Conservation (phyloP, 2,113 vertebrate genomes). For the Climacteris rufus region DNA sequence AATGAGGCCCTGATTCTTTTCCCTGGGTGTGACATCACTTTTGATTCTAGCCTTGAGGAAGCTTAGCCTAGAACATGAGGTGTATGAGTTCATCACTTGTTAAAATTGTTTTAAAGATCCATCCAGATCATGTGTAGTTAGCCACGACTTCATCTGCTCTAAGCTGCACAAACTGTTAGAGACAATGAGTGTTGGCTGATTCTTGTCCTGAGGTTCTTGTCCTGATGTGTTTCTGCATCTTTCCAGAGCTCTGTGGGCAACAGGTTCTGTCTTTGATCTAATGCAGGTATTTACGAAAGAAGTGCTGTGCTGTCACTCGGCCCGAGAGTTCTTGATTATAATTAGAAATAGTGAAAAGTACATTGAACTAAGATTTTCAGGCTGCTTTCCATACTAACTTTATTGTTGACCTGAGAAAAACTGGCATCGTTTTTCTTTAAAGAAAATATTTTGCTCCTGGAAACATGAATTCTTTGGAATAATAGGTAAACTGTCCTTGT, state of each 20-base stretch:
- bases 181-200: background rate
- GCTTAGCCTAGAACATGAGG: background rate
- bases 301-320: background rate
- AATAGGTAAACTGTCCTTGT: slow-evolving; percentile 74
- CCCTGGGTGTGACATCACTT: background rate
- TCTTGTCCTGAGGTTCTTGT: background rate
- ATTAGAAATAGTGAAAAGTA: slow-evolving; percentile 24
- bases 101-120: background rate
- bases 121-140: background rate
- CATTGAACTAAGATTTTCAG: background rate
- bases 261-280: background rate
- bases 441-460: slow-evolving; percentile 54
- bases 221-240: background rate
- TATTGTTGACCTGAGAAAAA: slow-evolving; percentile 9
- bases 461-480: slow-evolving; percentile 65
- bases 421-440: slow-evolving; percentile 65
- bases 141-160: background rate
- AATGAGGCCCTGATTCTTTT: background rate
- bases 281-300: background rate
- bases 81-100: background rate
- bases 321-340: background rate
- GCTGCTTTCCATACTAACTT: background rate
- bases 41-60: background rate
- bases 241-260: background rate
- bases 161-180: background rate